These are phyloP conservation scores for Mycalesis mineus DNA, from an alignment of 2,888 invertebrate genomes.

Conservation along the genomic window DNA sequence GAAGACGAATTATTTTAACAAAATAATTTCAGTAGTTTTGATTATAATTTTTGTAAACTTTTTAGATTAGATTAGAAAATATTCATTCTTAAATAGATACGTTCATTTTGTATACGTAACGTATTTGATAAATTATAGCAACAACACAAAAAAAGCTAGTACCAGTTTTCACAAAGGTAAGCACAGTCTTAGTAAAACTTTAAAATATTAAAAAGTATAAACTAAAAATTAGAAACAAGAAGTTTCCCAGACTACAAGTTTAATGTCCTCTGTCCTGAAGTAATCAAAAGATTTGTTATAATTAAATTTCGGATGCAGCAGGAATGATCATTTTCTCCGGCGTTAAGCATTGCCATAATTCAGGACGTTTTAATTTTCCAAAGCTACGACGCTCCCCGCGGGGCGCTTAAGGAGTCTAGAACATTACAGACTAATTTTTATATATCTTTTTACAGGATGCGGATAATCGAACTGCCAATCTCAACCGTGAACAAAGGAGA, in stretches of 20 bases:
- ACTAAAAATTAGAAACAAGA: not conserved
- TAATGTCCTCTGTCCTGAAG: not conserved
- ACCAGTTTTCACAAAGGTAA: too few species aligned
- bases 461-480: conserved; percentile 77
- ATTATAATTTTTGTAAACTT: too few species aligned
- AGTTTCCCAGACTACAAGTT: conserved; percentile 11
- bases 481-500: conserved; percentile 57
- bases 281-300: conserved; percentile 18
- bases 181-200: too few species aligned
- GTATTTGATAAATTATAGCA: too few species aligned
- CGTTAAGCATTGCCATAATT: conserved; percentile 52
- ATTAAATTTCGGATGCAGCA: conserved; percentile 34
- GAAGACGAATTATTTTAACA: too few species aligned
- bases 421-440: conserved; percentile 71
- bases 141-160: too few species aligned
- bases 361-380: conserved; percentile 63
- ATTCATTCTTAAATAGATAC: too few species aligned
- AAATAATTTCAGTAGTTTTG: too few species aligned
- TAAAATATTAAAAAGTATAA: too few species aligned
- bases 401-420: conserved; percentile 69
- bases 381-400: conserved; percentile 50
- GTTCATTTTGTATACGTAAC: too few species aligned
- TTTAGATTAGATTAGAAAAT: too few species aligned
- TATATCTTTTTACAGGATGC: conserved; percentile 61
- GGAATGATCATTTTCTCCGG: conserved; percentile 50